Conservation (phyloP, 1,140 invertebrate genomes). For the Hypothenemus hampei region DNA sequence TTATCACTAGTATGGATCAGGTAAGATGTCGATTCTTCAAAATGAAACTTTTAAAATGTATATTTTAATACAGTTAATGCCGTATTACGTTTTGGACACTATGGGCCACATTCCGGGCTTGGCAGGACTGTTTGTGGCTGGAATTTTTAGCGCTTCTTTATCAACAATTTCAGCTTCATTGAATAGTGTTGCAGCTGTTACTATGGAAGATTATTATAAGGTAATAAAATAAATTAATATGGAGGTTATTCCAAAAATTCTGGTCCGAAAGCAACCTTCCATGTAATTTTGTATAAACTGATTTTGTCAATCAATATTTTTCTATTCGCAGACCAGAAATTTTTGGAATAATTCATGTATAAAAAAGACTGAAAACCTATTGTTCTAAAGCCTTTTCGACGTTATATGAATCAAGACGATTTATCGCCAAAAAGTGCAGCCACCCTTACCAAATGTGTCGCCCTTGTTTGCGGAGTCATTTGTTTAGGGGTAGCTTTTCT, state of each 20-base stretch:
- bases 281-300: too few species aligned
- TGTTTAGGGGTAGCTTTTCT: slow-evolving; percentile 69
- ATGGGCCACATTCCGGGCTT: slow-evolving; percentile 64
- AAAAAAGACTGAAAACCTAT: too few species aligned
- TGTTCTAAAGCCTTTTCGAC: slow-evolving; percentile 43
- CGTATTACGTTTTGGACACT: slow-evolving; percentile 72
- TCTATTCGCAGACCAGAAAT: too few species aligned
- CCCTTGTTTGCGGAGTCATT: slow-evolving; percentile 61
- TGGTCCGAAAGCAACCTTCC: not conserved
- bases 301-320: too few species aligned
- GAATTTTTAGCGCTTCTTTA: slow-evolving; percentile 78
- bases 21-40: slow-evolving; percentile 33
- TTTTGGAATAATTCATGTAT: too few species aligned
- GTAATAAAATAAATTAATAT: too few species aligned
- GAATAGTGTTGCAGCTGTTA: slow-evolving; percentile 81
- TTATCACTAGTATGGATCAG: slow-evolving; percentile 53
- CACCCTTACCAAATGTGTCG: slow-evolving; percentile 56
- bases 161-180: slow-evolving; percentile 80
- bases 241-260: not conserved
- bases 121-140: slow-evolving; percentile 74
- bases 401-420: slow-evolving; percentile 30
- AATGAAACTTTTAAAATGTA: not conserved
- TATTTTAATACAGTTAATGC: slow-evolving; percentile 53
- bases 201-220: slow-evolving; percentile 75
- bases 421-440: slow-evolving; percentile 39